phyloP scores from a whole-genome alignment of 2,113 vertebrate genomes.

The Cyanoramphus novaezelandiae region DNA sequence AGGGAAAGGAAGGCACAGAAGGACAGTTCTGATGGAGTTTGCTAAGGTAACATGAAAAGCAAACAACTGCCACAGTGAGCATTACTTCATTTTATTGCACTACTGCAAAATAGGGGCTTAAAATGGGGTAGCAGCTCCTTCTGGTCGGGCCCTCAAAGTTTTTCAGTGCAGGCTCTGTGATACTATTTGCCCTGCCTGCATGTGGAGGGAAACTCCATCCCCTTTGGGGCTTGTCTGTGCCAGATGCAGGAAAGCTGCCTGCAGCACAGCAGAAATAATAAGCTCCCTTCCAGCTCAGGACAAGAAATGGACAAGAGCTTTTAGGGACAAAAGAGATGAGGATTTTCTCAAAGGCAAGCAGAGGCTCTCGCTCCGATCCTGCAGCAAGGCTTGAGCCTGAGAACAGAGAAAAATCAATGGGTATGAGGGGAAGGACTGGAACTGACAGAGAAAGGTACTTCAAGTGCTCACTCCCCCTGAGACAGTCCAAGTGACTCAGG shows the following conservation, averaged over 20 bases:
- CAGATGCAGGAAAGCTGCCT: not conserved
- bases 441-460: not conserved
- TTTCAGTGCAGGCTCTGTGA: not conserved
- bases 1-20: not conserved
- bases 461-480: not conserved
- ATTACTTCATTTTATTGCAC: not conserved
- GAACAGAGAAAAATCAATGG: not conserved
- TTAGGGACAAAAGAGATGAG: not conserved
- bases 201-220: not conserved
- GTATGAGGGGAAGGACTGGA: not conserved
- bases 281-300: not conserved
- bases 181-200: not conserved
- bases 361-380: not conserved
- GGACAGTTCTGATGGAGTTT: not conserved
- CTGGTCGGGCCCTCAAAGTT: not conserved
- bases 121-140: not conserved
- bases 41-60: not conserved
- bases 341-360: conserved; percentile 13
- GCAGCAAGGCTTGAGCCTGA: not conserved
- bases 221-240: not conserved
- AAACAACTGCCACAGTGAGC: not conserved
- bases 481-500: not conserved
- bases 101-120: not conserved
- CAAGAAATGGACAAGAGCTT: not conserved
- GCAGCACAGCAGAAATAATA: not conserved